Percentiles rank a stretch among this genome's conserved stretches.
Conservation (phyloP, 2,113 vertebrate genomes). For the Toxostoma redivivum region DNA sequence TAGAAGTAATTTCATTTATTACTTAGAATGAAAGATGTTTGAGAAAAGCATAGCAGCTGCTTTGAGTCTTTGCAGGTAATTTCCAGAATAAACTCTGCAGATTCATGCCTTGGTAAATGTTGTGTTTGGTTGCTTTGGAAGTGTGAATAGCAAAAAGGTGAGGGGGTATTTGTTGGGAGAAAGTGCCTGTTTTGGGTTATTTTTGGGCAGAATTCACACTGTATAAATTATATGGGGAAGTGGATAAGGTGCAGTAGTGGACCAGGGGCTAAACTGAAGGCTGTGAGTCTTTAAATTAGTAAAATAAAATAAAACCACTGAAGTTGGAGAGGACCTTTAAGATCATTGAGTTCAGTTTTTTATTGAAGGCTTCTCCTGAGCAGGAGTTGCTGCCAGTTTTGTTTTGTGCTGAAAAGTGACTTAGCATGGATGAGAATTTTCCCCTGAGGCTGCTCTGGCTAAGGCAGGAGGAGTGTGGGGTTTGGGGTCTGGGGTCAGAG, state of each 20-base stretch:
- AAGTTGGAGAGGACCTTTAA: background rate
- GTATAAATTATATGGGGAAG: fast-evolving
- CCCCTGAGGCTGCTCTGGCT: background rate
- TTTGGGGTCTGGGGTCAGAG: background rate
- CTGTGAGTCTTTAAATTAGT: background rate
- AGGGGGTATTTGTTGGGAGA: background rate
- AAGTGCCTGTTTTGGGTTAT: fast-evolving
- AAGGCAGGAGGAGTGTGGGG: fast-evolving
- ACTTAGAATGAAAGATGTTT: background rate
- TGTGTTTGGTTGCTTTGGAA: background rate
- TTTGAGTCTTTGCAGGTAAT: background rate
- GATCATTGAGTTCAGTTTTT: fast-evolving
- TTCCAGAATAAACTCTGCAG: background rate
- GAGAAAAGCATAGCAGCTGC: background rate
- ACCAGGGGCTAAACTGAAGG: background rate
- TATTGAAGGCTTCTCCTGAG: background rate
- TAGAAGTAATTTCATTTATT: background rate
- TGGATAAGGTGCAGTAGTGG: background rate
- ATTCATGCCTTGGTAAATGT: background rate
- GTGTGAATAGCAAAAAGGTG: background rate
- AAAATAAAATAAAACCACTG: too few species aligned
- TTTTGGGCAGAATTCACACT: background rate
- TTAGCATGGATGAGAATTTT: background rate
- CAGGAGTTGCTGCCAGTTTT: background rate
- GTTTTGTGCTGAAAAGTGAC: background rate